These are phyloP conservation scores for Chloroceryle aenea DNA, from an alignment of 2,113 vertebrate species.

Conservation along the genomic window DNA sequence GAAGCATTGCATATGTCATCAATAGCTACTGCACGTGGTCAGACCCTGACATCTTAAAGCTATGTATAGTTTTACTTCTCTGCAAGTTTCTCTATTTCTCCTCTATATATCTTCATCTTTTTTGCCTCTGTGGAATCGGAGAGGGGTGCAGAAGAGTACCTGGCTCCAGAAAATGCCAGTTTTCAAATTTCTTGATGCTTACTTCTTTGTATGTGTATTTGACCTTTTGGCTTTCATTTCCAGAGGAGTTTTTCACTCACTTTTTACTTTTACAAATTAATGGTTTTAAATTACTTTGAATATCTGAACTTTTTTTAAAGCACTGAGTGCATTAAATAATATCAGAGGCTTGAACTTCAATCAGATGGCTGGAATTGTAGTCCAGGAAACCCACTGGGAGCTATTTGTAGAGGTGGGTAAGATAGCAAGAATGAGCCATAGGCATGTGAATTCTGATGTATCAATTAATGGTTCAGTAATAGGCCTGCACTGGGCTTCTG, in stretches of 20 bases:
- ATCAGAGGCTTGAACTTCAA: neutral
- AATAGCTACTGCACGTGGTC: neutral
- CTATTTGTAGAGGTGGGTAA: neutral
- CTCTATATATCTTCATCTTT: neutral
- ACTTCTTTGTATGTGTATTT: neutral
- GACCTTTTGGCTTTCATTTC: neutral
- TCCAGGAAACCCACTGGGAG: neutral
- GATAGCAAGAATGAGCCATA: neutral
- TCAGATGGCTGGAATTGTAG: neutral
- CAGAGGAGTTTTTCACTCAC: neutral
- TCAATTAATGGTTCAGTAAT: neutral
- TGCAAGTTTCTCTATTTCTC: neutral
- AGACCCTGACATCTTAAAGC: neutral
- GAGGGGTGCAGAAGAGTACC: neutral
- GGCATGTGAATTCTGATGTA: neutral
- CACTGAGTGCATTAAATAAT: fast-evolving
- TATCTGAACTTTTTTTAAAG: neutral
- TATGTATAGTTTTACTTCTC: neutral
- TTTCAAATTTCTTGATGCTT: neutral
- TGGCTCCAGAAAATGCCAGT: neutral
- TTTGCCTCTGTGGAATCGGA: neutral
- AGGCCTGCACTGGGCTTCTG: neutral
- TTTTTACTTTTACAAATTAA: neutral
- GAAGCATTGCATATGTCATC: neutral
- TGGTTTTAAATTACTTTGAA: neutral